Evolutionary conservation across 1,140 invertebrate species (phyloP), one percentile per base, ranked within the genome.

Genomic region (Ruditapes philippinarum): DNA sequence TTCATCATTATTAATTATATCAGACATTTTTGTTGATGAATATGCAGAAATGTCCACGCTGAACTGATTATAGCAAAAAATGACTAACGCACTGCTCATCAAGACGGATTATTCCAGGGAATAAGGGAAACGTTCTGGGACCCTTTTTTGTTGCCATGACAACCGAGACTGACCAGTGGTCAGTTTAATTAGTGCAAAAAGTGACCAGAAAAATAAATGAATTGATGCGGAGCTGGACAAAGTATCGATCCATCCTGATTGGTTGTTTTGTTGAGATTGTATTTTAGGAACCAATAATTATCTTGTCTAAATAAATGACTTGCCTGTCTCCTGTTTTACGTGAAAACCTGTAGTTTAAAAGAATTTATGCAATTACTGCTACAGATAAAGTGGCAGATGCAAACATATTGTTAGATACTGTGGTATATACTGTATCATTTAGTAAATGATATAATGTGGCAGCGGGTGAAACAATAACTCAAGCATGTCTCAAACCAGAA

Each of bases 121-220:
- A 78, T 54, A 28, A 54, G 74, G 74, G 74, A 78, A n/a, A n/a
- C 2, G 28, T 78, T 28, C 7, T 54, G 74, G n/a, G 42, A 78
- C 74, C 74, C 74, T 33, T 78, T n/a, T 78, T 78, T 82, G 82
- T 84, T 84, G 82, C 82, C 36, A 84, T 84, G 82, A 65, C 40
- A 33, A 84, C 82, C 42, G n/a, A 84, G 65, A 84, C 2, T 84
- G 82, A 84, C 82, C 82, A 73, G 42, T 84, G 82, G 62, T 70
- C 82, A 84, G 38, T 84, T 54, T 84, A 84, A 84, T 84, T 73
- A 84, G 68, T 70, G 22, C 54, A 45, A 82, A 81, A 68, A 68
- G n/a, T 68, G 80, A 82, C 80, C 60, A 68, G 80, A 82, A 82
- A n/a, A 82, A 68, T 82, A 82, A 82, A 82, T 82, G 80, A 82